phyloP scores from a whole-genome alignment of 2,888 invertebrate genomes.

The Dryococelus australis region DNA sequence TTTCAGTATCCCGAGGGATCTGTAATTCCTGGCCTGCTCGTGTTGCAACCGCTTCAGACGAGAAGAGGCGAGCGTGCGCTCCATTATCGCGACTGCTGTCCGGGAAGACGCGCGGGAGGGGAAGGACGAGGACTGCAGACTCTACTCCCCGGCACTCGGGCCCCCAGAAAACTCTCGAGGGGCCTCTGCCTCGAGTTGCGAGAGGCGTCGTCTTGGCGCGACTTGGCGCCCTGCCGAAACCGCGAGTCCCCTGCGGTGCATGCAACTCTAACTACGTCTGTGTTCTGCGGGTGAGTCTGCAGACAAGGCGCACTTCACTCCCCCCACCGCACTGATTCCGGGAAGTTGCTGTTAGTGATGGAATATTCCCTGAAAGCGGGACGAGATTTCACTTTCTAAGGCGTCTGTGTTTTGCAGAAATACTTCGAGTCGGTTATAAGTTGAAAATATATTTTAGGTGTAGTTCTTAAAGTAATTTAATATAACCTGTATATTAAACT shows the following conservation, averaged over 20 bases:
- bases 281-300: not conserved
- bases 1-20: not conserved
- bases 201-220: not conserved
- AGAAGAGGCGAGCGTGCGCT: not conserved
- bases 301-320: not conserved
- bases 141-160: not conserved
- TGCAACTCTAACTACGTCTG: not conserved
- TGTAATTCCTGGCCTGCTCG: not conserved
- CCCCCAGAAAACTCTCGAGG: not conserved
- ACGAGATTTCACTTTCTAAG: not conserved
- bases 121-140: not conserved
- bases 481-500: too few relatives aligned
- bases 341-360: not conserved
- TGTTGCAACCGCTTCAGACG: not conserved
- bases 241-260: not conserved
- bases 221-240: not conserved
- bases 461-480: too few relatives aligned
- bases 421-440: too few relatives aligned
- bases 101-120: not conserved
- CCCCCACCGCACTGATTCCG: not conserved
- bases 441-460: too few relatives aligned
- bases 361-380: not conserved
- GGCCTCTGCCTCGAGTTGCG: not conserved
- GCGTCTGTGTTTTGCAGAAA: too few relatives aligned
- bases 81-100: slow-evolving; percentile 16